Evolutionary conservation across 2,797 vertebrate species (phyloP).

Genomic region (Tokudaia tokunoshimensis): DNA sequence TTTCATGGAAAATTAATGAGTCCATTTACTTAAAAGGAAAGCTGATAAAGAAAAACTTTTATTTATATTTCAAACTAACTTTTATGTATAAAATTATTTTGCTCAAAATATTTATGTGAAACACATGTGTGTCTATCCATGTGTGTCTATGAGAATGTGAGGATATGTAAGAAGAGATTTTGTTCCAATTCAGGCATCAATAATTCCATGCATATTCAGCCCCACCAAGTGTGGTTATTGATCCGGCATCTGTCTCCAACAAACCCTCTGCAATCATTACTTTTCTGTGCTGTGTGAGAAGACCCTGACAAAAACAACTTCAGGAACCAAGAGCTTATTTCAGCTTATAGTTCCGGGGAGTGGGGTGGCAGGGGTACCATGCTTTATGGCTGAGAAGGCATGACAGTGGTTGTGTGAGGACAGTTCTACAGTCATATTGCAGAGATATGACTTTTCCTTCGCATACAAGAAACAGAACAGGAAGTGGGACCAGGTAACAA

Average conservation of each 20-base stretch:
- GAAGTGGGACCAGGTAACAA: background rate
- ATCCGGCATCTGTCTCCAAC: conserved; percentile 12
- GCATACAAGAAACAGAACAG: background rate
- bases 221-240: conserved; percentile 18
- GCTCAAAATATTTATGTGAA: conserved; percentile 19
- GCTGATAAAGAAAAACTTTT: background rate
- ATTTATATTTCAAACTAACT: conserved; percentile 17
- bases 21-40: background rate
- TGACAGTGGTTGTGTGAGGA: background rate
- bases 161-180: background rate
- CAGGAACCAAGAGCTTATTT: background rate
- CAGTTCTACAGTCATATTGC: background rate
- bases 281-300: background rate
- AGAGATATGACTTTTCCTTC: background rate
- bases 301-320: background rate
- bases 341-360: background rate
- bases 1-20: background rate
- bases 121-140: background rate
- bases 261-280: background rate
- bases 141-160: background rate
- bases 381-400: background rate
- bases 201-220: background rate
- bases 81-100: background rate
- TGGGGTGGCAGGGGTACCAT: accelerated
- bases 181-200: background rate